These are phyloP conservation scores for Hydrozoanthus tunicans DNA, from an alignment of 64 coral and sea anemone species.

Conservation along the genomic window DNA sequence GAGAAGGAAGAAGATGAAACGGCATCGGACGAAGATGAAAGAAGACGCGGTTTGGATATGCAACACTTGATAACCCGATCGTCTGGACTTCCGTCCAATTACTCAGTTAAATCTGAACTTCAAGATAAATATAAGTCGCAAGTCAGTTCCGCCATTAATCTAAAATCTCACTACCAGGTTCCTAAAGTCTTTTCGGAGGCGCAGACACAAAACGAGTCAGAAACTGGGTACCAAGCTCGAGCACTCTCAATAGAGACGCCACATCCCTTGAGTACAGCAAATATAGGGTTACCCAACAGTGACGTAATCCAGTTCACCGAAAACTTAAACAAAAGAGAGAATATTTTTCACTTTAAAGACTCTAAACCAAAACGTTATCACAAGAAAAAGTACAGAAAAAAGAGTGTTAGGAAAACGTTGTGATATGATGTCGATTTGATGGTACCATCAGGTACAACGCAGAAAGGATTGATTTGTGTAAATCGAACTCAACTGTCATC, in stretches of 20 bases:
- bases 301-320: too few species aligned
- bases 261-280: not conserved
- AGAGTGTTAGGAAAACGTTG: too few species aligned
- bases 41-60: not conserved
- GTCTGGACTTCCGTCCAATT: not conserved
- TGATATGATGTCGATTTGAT: too few species aligned
- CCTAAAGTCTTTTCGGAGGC: not conserved
- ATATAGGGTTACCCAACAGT: not conserved
- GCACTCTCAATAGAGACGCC: not conserved
- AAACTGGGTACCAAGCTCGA: not conserved
- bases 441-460: too few species aligned
- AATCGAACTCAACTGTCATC: too few species aligned
- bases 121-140: not conserved
- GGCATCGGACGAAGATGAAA: not conserved
- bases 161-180: not conserved
- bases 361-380: not conserved
- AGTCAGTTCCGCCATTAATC: not conserved
- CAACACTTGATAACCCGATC: not conserved
- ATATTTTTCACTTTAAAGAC: not conserved
- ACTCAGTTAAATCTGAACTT: not conserved
- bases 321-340: not conserved
- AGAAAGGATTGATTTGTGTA: too few species aligned
- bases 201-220: not conserved
- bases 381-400: too few species aligned
- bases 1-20: not conserved